A percentile compares a stretch with the other conserved stretches of the same genome.
phyloP scores from a whole-genome alignment of 2,888 invertebrate species.

The Willowsia nigromaculata region DNA sequence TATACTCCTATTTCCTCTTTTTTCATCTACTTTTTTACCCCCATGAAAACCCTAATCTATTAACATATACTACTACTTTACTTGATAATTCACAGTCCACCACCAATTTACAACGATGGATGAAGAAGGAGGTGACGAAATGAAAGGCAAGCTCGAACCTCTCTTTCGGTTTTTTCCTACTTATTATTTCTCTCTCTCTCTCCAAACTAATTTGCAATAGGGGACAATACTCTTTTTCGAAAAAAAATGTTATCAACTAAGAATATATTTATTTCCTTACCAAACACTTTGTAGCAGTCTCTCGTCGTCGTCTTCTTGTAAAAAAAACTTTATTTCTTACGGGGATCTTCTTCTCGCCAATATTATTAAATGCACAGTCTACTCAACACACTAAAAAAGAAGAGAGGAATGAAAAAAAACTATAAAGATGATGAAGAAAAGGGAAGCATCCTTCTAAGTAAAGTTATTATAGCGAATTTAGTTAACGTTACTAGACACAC shows the following conservation, averaged over 20 bases:
- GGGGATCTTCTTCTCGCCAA: not conserved
- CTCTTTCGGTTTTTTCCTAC: not conserved
- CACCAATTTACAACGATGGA: not conserved
- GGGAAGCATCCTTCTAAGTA: constrained; percentile 12
- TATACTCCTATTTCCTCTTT: no score
- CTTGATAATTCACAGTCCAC: not conserved
- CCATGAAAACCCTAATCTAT: not conserved
- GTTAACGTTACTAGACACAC: not conserved
- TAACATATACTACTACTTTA: not conserved
- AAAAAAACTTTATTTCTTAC: not conserved
- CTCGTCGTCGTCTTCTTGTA: not conserved
- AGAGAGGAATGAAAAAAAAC: not conserved
- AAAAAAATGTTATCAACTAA: not conserved
- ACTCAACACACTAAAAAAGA: not conserved
- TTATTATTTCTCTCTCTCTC: not conserved
- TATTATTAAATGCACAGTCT: not conserved
- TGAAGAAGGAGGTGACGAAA: constrained; percentile 48
- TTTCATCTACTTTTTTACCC: not conserved
- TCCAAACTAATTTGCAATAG: constrained; percentile 1
- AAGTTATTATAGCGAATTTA: not conserved
- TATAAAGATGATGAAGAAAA: not conserved
- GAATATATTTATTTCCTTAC: constrained; percentile 7
- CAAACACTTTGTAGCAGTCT: constrained; percentile 11
- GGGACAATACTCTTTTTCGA: constrained; percentile 51
- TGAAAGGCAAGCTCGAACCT: constrained; percentile 34